Base-by-base conservation (phyloP, 2,113 vertebrate genomes). In the Pteruthius melanotis region DNA sequence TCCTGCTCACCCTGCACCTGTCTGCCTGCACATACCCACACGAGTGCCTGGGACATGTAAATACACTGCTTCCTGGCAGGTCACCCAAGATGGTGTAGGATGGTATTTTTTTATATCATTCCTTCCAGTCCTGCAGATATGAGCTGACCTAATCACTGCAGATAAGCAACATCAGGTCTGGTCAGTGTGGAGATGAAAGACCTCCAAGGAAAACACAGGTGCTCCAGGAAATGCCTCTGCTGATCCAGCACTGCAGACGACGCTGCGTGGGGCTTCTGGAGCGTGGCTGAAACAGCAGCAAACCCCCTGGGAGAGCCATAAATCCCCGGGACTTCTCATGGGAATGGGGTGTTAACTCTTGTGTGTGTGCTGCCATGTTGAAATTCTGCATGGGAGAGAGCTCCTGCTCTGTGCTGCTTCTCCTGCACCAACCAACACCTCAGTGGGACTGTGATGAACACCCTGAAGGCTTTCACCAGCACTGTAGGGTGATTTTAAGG, bases 171-270 rank as follows among this genome's bases (percentile, higher is more conserved):
- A 42, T 39, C 85, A 89, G 82, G 60, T 88, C 93, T 95, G 95
- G 92, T 92, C 79, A 90, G 93, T 5, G 12, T 0, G 15, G 85
- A 70, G 75, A 83, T 22, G 39, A 86, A 79, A 92, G 71, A 81
- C 54, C 76, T 94, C 95, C 96, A 96, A 96, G 90, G 92, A 93
- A 97, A 96, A 96, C 93, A 93, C 93, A 95, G 94, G 95, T 97
- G 96, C 94, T 95, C 59, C 93, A 94, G 93, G 94, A 96, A 96
- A 96, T 81, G 71, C 85, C 3, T 0, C 52, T 35, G 89, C 90
- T 89, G 84, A 90, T 83, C 90, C 90, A 70, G 64, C 0, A 0
- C 63, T 63, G 82, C 59, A 44, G 61, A 89, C 61, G 47, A 0
- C 0, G 1, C 68, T 82, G 66, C 91, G 28, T n/a, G 60, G 87